These are phyloP conservation scores for Drosophila monieri DNA, from an alignment of 2,888 invertebrate genomes.

Conservation along the genomic window DNA sequence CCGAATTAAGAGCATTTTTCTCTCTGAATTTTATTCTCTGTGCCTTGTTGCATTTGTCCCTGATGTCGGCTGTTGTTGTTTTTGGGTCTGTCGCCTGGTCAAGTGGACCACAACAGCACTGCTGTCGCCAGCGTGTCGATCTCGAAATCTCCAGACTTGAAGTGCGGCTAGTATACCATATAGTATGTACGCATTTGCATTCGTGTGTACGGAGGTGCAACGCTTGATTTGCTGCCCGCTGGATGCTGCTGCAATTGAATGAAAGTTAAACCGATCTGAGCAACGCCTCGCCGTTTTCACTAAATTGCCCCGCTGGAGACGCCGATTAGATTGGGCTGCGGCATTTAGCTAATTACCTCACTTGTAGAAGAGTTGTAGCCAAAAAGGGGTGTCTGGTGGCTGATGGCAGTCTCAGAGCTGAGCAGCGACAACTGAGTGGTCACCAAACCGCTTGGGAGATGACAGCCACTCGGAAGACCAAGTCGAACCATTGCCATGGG, in stretches of 20 bases:
- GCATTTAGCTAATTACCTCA: conserved; percentile 58
- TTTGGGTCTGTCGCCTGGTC: conserved; percentile 45
- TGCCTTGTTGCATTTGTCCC: conserved; percentile 13
- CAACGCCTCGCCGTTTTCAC: conserved; percentile 60
- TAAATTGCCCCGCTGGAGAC: conserved; percentile 54
- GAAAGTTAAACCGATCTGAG: conserved; percentile 52
- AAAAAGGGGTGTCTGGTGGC: background rate
- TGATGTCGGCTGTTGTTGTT: conserved; percentile 48
- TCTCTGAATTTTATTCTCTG: background rate
- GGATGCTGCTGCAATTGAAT: conserved; percentile 54
- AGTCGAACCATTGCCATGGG: conserved; percentile 2
- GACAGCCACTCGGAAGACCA: conserved; percentile 21
- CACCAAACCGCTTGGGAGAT: conserved; percentile 24
- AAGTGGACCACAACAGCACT: conserved; percentile 48
- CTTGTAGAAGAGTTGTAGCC: conserved; percentile 32
- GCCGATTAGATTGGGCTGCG: conserved; percentile 62
- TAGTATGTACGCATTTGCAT: conserved; percentile 20
- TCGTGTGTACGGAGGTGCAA: conserved; percentile 4
- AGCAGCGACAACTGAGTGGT: conserved; percentile 16
- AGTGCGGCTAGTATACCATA: conserved; percentile 49
- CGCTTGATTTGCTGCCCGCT: conserved; percentile 60
- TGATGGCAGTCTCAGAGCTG: background rate
- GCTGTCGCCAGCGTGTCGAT: conserved; percentile 18
- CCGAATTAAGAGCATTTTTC: background rate
- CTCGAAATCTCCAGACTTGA: conserved; percentile 21